phyloP scores from a whole-genome alignment of 2,888 invertebrate genomes.

The Drosophila neutralis region DNA sequence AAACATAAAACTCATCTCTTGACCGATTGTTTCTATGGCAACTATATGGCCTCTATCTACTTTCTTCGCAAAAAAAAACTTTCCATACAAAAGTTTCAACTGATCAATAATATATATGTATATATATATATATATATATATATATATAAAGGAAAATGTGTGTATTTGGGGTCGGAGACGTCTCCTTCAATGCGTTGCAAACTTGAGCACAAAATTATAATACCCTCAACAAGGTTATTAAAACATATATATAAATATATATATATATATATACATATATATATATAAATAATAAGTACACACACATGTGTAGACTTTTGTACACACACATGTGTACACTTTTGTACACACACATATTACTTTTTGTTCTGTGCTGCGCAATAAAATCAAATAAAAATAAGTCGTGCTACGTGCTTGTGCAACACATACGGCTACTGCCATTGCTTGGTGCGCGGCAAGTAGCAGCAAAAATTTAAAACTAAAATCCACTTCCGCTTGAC shows the following conservation, averaged over 20 bases:
- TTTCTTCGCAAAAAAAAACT: too few species aligned
- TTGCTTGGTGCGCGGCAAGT: not conserved
- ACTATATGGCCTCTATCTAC: not conserved
- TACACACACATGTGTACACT: conserved; percentile 1
- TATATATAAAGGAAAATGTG: too few species aligned
- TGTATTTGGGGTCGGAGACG: too few species aligned
- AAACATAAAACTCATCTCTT: not conserved
- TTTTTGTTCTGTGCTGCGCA: conserved; percentile 67
- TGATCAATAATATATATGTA: not conserved
- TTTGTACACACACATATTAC: conserved; percentile 31
- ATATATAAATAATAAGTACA: conserved; percentile 1
- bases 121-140: not conserved
- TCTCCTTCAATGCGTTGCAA: too few species aligned
- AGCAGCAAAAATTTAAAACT: conserved; percentile 59
- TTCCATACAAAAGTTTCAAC: not conserved
- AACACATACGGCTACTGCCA: not conserved
- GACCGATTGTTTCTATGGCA: not conserved
- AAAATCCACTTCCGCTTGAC: conserved; percentile 77
- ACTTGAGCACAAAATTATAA: not conserved
- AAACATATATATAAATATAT: not conserved
- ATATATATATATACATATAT: not conserved
- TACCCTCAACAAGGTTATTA: not conserved
- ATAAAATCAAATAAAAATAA: conserved; percentile 65
- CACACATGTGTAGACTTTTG: not conserved
- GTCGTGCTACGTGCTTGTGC: not conserved